A percentile compares a stretch with the other conserved stretches of the same genome.
phyloP scores from a whole-genome alignment of 2,888 invertebrate species.

The Phyto melanocephala region DNA sequence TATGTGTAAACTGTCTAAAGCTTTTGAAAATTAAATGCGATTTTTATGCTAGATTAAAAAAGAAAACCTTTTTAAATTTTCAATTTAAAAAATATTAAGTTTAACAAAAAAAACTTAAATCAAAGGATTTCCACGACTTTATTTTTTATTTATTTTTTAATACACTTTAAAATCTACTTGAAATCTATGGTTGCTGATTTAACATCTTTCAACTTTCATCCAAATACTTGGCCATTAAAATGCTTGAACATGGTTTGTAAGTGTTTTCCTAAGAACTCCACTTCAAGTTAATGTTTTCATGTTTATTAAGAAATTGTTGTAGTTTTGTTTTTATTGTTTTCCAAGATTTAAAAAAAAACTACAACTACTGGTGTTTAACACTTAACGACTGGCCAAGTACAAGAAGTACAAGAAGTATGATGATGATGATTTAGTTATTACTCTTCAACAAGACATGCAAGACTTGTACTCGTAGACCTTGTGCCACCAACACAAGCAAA shows the following conservation, averaged over 20 bases:
- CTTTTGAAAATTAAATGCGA: too few relatives aligned
- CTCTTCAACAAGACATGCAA: conserved; percentile 16
- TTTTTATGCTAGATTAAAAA: too few relatives aligned
- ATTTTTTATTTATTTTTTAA: too few relatives aligned
- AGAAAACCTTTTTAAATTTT: too few relatives aligned
- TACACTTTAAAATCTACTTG: too few relatives aligned
- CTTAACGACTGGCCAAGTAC: conserved; percentile 42
- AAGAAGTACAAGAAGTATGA: background rate
- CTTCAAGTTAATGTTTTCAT: conserved; percentile 35
- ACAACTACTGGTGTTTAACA: conserved; percentile 60
- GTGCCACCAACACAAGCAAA: conserved; percentile 7
- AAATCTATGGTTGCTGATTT: background rate
- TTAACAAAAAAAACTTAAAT: too few relatives aligned
- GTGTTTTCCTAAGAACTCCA: conserved; percentile 36
- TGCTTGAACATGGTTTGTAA: conserved; percentile 1
- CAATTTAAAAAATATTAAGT: too few relatives aligned
- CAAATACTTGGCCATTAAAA: background rate
- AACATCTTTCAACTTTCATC: conserved; percentile 32
- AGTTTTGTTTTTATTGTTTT: background rate
- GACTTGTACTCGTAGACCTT: background rate
- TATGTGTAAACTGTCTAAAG: too few relatives aligned
- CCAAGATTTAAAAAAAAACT: background rate
- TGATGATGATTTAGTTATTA: background rate
- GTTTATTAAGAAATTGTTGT: conserved; percentile 28
- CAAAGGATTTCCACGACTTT: too few relatives aligned